phyloP scores from a whole-genome alignment of 2,888 invertebrate species.

The Drosophila mimica region DNA sequence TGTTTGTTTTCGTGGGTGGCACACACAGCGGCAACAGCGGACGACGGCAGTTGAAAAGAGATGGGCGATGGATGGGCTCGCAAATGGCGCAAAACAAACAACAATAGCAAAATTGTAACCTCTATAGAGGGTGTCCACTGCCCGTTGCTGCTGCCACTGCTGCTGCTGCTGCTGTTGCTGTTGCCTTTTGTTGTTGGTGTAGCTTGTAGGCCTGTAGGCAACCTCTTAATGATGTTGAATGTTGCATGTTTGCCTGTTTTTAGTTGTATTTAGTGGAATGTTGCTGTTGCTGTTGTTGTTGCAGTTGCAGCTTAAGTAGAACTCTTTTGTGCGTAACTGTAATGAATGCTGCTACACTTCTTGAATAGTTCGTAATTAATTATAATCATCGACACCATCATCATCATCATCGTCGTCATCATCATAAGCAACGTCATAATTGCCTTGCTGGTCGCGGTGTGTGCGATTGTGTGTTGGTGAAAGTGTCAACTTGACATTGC shows the following conservation, averaged over 20 bases:
- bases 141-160: conserved; percentile 8
- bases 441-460: conserved; percentile 34
- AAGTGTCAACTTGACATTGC: conserved; percentile 84
- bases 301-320: conserved; percentile 8
- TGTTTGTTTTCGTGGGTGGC: conserved; percentile 81
- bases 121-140: conserved; percentile 72
- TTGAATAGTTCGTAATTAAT: conserved; percentile 29
- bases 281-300: background rate
- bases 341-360: conserved; percentile 12
- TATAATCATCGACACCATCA: conserved; percentile 14
- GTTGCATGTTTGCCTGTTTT: conserved; percentile 8
- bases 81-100: conserved; percentile 76
- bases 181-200: conserved; percentile 11
- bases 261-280: background rate
- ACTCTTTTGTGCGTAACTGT: background rate
- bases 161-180: conserved; percentile 4
- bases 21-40: conserved; percentile 19
- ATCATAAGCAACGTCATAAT: conserved; percentile 33
- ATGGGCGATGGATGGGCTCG: conserved; percentile 17
- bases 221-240: conserved; percentile 33
- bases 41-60: conserved; percentile 20
- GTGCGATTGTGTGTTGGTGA: conserved; percentile 65
- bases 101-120: conserved; percentile 76
- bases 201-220: conserved; percentile 20
- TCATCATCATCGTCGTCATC: conserved; percentile 8